Evolutionary conservation across 2,888 invertebrate genomes (phyloP).

Genomic region (Pandemis heparana): DNA sequence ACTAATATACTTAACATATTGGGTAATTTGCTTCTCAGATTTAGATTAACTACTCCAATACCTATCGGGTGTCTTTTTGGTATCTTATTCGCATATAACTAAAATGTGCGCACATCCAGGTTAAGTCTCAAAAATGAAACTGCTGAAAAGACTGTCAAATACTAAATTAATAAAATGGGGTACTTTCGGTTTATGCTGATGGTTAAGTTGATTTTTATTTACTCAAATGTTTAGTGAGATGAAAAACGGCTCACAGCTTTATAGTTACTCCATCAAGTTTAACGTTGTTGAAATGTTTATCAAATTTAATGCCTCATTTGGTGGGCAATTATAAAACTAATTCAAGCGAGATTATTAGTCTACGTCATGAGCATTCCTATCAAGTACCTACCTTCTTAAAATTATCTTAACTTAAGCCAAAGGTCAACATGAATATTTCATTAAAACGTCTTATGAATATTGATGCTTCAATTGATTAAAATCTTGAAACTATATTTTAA

Average conservation of each 20-base stretch:
- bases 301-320: constrained; percentile 4
- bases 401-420: constrained; percentile 9
- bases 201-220: no score
- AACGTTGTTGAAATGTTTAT: background rate
- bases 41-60: no score
- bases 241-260: background rate
- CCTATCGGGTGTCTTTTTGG: no score
- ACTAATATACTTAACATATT: no score
- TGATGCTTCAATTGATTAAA: constrained; percentile 26
- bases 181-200: no score
- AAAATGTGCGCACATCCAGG: no score
- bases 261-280: background rate
- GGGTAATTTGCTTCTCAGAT: no score
- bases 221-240: constrained; percentile 28
- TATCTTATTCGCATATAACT: no score
- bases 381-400: constrained; percentile 22
- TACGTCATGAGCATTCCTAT: background rate
- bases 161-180: no score
- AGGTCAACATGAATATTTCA: constrained; percentile 29
- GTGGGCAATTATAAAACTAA: constrained; percentile 7
- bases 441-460: constrained; percentile 31
- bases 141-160: no score
- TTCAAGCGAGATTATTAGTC: background rate
- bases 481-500: constrained; percentile 24
- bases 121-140: no score